Evolutionary conservation across 2,113 vertebrate genomes (phyloP).

Genomic region (Tragelaphus scriptus): DNA sequence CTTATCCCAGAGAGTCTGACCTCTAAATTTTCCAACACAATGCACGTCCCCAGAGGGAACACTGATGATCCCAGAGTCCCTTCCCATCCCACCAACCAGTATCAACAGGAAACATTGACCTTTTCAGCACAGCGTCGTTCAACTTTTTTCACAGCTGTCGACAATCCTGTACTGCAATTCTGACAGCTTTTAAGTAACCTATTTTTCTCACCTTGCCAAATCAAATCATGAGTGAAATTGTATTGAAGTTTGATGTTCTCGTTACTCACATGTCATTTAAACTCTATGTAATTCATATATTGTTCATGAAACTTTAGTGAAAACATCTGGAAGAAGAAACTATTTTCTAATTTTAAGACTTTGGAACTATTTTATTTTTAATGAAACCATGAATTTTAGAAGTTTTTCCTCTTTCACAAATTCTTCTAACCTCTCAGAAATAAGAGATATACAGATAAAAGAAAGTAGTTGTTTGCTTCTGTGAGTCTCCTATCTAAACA

Average conservation of each 20-base stretch:
- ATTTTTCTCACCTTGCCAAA: conserved; percentile 31
- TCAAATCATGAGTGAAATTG: conserved; percentile 56
- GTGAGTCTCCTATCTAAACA: not conserved
- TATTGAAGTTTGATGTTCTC: conserved; percentile 36
- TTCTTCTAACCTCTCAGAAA: not conserved
- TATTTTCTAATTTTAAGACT: not conserved
- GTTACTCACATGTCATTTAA: conserved; percentile 49
- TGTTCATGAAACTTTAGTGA: conserved; percentile 28
- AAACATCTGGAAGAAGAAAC: conserved; percentile 26
- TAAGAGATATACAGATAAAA: not conserved
- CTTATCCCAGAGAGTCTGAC: conserved; percentile 3
- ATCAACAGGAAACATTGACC: not conserved
- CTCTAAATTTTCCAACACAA: not conserved
- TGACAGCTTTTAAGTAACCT: conserved; percentile 42
- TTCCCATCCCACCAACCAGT: not conserved
- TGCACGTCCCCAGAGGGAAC: not conserved
- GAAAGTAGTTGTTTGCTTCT: not conserved
- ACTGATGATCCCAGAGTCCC: not conserved
- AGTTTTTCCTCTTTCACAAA: not conserved
- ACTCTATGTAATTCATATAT: conserved; percentile 14
- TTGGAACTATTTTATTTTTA: conserved; percentile 14
- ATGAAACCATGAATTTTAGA: not conserved
- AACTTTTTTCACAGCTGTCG: conserved; percentile 23
- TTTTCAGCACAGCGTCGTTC: conserved; percentile 9
- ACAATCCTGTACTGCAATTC: not conserved